Conservation (phyloP, 2,888 invertebrate genomes). For the Zelleria hepariella region DNA sequence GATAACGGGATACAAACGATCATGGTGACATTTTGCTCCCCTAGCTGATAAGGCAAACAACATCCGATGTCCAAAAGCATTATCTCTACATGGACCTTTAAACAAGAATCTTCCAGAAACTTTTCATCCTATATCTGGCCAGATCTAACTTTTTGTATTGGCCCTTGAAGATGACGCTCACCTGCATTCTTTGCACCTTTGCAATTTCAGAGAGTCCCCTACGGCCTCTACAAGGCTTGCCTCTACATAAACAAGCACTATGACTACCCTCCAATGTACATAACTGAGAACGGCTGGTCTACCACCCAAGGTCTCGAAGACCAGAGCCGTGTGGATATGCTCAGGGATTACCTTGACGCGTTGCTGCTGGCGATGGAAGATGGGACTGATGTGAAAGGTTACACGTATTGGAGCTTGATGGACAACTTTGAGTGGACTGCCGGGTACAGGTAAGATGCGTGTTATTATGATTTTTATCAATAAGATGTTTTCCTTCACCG, state of each 20-base stretch:
- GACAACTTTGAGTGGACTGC: conserved; percentile 77
- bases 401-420: conserved; percentile 76
- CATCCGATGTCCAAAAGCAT: no score
- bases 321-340: conserved; percentile 39
- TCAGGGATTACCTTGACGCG: conserved; percentile 53
- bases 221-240: conserved; percentile 46
- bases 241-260: conserved; percentile 42
- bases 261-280: conserved; percentile 37
- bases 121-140: no score
- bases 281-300: conserved; percentile 75
- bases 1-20: no score
- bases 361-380: conserved; percentile 60
- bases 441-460: conserved; percentile 1
- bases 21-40: no score
- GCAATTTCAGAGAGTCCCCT: conserved; percentile 41
- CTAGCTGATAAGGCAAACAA: no score
- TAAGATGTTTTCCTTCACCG: neutral
- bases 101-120: no score
- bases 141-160: no score
- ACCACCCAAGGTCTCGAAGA: conserved; percentile 56
- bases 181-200: no score
- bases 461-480: neutral
- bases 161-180: no score
- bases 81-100: no score
- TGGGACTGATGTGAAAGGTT: conserved; percentile 62